phyloP scores from a whole-genome alignment of 2,113 vertebrate species.

The Macquaria ambigua region DNA sequence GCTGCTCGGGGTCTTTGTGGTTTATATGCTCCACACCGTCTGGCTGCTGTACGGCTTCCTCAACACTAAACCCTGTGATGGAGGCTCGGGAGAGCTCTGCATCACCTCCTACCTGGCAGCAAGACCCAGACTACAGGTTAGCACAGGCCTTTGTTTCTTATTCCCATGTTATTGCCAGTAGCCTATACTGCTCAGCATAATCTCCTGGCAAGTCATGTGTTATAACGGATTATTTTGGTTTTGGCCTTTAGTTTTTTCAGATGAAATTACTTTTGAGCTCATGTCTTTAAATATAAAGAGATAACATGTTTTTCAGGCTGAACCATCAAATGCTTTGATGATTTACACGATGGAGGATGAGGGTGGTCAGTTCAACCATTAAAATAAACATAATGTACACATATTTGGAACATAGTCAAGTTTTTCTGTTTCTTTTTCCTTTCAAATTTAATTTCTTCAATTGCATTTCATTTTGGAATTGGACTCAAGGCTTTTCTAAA shows the following conservation, averaged over 20 bases:
- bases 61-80: conserved; percentile 91
- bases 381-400: background rate
- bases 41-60: conserved; percentile 97
- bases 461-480: background rate
- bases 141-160: conserved; percentile 3
- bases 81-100: conserved; percentile 81
- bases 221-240: background rate
- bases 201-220: background rate
- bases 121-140: conserved; percentile 93
- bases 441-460: background rate
- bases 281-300: background rate
- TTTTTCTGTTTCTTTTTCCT: background rate
- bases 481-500: background rate
- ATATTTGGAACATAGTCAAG: background rate
- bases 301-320: background rate
- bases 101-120: conserved; percentile 90
- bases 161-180: background rate
- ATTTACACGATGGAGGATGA: background rate
- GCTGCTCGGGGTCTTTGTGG: conserved; percentile 92
- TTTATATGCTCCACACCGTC: conserved; percentile 94
- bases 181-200: background rate
- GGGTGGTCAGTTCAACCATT: background rate
- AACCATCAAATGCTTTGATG: background rate
- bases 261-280: background rate
- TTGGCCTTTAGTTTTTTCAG: background rate